Base-by-base conservation (phyloP, 2,113 vertebrate genomes). In the Hypocryptadius cinnamomeus region DNA sequence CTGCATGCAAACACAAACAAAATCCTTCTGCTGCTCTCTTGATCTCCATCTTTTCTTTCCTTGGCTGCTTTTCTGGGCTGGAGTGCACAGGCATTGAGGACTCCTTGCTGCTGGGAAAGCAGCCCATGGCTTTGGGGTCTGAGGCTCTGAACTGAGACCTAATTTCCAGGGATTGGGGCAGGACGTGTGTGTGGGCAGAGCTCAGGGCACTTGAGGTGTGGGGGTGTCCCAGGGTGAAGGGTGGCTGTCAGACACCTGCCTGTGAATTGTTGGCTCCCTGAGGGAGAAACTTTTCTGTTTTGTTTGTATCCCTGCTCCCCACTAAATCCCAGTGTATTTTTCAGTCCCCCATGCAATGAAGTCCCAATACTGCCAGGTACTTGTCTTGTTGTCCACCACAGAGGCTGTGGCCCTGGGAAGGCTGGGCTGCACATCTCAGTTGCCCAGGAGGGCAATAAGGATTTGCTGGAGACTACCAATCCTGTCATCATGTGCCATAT, bases 281-380 rank as follows among this genome's bases (percentile, higher is more conserved):
- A 19, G 44, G 47, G 30, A 79, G 35, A 76, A 78, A 25, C 25
- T 47, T 11, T 24, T 64, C 56, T 78, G 53, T 3, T 1, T 68
- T 54, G 24, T 40, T 65, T 77, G 10, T 87, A 40, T 44, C 27
- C 13, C 57, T 70, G 61, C 8, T 37, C 31, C 30, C 11, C 33
- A 9, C 27, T 17, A 53, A 61, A 35, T 57, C 61, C 30, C 48
- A 7, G 27, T 27, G 40, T 39, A 4, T 85, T 85, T 74, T 69
- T 82, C 25, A n/a, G 39, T 53, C 25, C 22, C 22, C 6, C 1
- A 2, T n/a, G 48, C 59, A 56, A 6, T 16, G 28, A 51, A 61
- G n/a, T 47, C 44, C 27, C 1, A 1, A 0, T 9, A 2, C 6
- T 40, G 60, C 24, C 45, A 23, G 37, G 5, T 15, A 2, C 10